Evolutionary conservation across 2,888 invertebrate species (phyloP).

Genomic region (Hydroisotoma schaefferi): DNA sequence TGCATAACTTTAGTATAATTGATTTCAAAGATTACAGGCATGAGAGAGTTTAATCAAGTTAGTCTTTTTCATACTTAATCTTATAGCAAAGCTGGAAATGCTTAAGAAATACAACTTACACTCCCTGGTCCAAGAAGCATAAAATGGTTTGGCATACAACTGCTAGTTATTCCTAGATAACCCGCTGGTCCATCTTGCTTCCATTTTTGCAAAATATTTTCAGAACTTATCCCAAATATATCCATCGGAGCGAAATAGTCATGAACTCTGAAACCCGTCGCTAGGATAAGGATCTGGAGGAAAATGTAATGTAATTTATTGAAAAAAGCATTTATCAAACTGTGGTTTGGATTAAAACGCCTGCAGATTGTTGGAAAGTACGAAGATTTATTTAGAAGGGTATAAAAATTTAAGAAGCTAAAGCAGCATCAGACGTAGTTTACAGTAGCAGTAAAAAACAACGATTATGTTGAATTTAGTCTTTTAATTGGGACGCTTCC

Average conservation of each 20-base stretch:
- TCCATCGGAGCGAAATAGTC: conserved; percentile 19
- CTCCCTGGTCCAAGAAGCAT: conserved; percentile 14
- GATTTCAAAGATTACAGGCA: not conserved
- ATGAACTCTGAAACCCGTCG: conserved; percentile 17
- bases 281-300: conserved; percentile 18
- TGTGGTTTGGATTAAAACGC: not conserved
- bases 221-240: conserved; percentile 4
- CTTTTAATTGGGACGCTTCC: not conserved
- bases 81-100: not conserved
- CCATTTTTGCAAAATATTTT: conserved; percentile 8
- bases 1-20: not conserved
- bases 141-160: conserved; percentile 8
- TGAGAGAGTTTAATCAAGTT: not conserved
- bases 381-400: too few species aligned
- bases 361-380: too few species aligned
- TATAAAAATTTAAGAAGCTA: not conserved
- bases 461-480: not conserved
- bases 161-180: conserved; percentile 15
- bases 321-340: not conserved
- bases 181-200: not conserved
- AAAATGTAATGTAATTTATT: not conserved
- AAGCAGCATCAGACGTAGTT: not conserved
- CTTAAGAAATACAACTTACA: conserved; percentile 3
- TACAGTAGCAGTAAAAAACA: not conserved
- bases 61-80: not conserved